Base-by-base conservation (phyloP, 2,888 invertebrate species). In the Pseudeuparius sepicola region DNA sequence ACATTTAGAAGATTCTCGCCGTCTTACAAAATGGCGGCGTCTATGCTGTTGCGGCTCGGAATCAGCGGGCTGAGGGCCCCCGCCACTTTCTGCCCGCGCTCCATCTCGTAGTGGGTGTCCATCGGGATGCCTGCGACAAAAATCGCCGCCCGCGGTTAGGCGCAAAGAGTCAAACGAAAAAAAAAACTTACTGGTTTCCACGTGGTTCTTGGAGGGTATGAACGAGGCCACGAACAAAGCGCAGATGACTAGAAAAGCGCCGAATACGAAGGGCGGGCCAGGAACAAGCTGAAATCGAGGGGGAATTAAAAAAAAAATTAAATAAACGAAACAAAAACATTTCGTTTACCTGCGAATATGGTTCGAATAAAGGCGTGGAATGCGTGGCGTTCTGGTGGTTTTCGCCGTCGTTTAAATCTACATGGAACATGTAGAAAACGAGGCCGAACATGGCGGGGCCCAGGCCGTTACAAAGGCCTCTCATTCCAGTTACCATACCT, bases 401-500 rank as follows among this genome's bases (percentile, higher is more conserved):
- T 14, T 51, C 51, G 7, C 70, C 39, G 50, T 83, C 86, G 59
- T 90, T 92, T 55, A 98, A 70, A 67, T 98, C 92, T 46, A 99
- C 97, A 63, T 97, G 89, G 67, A 97, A 99, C 55, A 97, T 70
- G 67, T 94, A 98, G 68, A 98, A 98, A 53, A 98, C 89, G 48
- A 97, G 80, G 11, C 98, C 98, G 61, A 92, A 98, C 74, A 98
- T 84, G 25, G 98, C 98, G 1, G 98, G 98, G 0, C 98, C 98
- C 31, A 98, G 73, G 10, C 97, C 97, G 59, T 96, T 94, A 59
- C 98, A 98, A 31, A 98, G 74, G 1, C 98, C 97, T 43, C 97
- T 71, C 73, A 98, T 96, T 9, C 98, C 98, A 0, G 98, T 98
- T 31, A 99, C 90, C 78, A 99, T 92, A 43, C 98, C 97, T 66